These are phyloP conservation scores for Ctenoplectra terminalis DNA, from an alignment of 1,140 invertebrate species.

Conservation along the genomic window DNA sequence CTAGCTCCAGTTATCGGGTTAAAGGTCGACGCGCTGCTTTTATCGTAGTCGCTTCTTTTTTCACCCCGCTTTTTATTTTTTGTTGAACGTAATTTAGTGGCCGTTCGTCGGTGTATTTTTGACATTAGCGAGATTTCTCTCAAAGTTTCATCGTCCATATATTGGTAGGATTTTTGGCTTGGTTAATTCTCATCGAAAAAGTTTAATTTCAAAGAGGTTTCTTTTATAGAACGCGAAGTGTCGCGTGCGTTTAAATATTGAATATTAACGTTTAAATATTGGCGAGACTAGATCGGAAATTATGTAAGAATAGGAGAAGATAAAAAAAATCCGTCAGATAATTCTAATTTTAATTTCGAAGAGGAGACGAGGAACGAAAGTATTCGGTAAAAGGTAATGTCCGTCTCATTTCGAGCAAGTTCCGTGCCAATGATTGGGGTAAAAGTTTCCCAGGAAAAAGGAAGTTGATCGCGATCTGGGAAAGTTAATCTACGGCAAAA, in stretches of 20 bases:
- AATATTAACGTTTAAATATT: background rate
- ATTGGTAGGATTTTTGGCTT: background rate
- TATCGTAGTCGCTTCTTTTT: background rate
- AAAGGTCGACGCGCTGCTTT: slow-evolving; percentile 2
- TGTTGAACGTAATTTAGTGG: background rate
- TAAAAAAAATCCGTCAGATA: background rate
- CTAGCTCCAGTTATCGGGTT: background rate
- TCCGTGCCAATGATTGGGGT: slow-evolving; percentile 36
- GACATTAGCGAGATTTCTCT: background rate
- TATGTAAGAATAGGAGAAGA: background rate
- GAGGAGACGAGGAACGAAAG: background rate
- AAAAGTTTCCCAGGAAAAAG: slow-evolving; percentile 30
- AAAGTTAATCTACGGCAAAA: slow-evolving; percentile 53
- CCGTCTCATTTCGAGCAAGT: slow-evolving; percentile 41
- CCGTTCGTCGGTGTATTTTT: background rate
- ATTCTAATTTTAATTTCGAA: slow-evolving; percentile 27
- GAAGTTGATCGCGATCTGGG: slow-evolving; percentile 28
- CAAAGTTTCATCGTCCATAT: background rate
- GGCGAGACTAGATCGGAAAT: background rate
- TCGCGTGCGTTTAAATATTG: too few relatives aligned
- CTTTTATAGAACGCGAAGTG: background rate
- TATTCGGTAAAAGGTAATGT: slow-evolving; percentile 39
- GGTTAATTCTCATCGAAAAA: background rate
- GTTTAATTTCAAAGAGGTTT: background rate
- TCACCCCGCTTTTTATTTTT: background rate